Base-by-base conservation (phyloP, 2,113 vertebrate species). In the Heptranchias perlo region DNA sequence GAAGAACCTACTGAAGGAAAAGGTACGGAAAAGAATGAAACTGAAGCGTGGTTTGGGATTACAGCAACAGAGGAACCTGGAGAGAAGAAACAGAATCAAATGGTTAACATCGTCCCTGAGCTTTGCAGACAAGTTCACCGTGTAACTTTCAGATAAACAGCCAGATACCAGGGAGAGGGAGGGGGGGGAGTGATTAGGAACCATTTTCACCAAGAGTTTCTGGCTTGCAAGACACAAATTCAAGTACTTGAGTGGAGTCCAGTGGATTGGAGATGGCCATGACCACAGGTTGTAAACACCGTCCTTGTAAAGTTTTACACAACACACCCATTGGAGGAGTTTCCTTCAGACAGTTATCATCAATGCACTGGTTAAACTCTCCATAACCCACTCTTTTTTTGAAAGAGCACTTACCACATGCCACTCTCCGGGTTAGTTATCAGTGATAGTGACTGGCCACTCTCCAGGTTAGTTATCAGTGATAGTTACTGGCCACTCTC, bases 181-280 rank as follows among this genome's bases (percentile, higher is more conserved):
- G 5, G 5, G 21, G 0, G 47, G 0, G 10, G 47, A 25, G 23
- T n/a, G n/a, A n/a, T n/a, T n/a, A n/a, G n/a, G n/a, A n/a, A n/a
- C n/a, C n/a, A n/a, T n/a, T n/a, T n/a, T n/a, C n/a, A n/a, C n/a
- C n/a, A n/a, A n/a, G 7, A 73, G 69, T n/a, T n/a, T n/a, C n/a
- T n/a, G 31, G 1, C 35, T 1, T 35, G 69, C 8, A 73, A 11
- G 11, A 10, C 31, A 35, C 69, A 73, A 8, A 82, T 3, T 82
- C 76, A n/a, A 39, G 13, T 23, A 67, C 23, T 18, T 67, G 65
- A 0, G 4, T 82, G 18, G 44, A 44, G 2, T n/a, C 11, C 39
- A 31, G 6, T 73, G 31, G 69, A 35, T 73, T 73, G 10, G 10
- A 31, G 8, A 35, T 28, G 8, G 10, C 28, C 35, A 6, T 44